These are phyloP conservation scores for Acanthopleura granulata DNA, from an alignment of 2,888 invertebrate genomes.

Conservation along the genomic window DNA sequence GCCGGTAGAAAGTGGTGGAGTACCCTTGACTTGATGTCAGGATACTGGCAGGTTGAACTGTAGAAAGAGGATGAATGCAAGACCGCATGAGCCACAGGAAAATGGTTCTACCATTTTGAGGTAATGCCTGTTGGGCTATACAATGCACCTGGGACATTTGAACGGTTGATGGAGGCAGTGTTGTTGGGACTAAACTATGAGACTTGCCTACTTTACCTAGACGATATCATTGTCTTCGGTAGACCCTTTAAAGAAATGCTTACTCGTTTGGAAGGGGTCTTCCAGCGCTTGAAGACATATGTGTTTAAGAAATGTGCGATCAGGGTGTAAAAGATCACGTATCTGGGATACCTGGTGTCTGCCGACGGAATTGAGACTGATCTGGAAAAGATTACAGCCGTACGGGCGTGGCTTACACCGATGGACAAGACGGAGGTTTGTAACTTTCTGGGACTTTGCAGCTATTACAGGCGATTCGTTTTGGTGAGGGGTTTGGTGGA, in stretches of 20 bases:
- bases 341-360: constrained; percentile 28
- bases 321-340: constrained; percentile 25
- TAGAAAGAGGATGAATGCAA: constrained; percentile 9
- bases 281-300: no score
- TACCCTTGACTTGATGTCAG: constrained; percentile 20
- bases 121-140: constrained; percentile 25
- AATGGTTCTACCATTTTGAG: constrained; percentile 20
- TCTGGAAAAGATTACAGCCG: constrained; percentile 21
- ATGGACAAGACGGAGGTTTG: constrained; percentile 26
- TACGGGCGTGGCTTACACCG: constrained; percentile 27
- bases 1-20: constrained; percentile 14
- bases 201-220: no score
- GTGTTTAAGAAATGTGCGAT: background rate
- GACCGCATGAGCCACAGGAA: constrained; percentile 19
- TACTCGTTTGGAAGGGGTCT: no score
- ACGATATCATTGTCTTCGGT: no score
- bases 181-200: constrained; percentile 3
- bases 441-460: constrained; percentile 33
- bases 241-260: no score
- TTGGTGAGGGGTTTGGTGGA: constrained; percentile 24
- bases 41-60: constrained; percentile 23
- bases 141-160: constrained; percentile 24
- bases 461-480: constrained; percentile 28
- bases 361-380: constrained; percentile 26
- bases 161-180: no score